Conservation (phyloP, 2,888 invertebrate species). For the Thyatira batis region DNA sequence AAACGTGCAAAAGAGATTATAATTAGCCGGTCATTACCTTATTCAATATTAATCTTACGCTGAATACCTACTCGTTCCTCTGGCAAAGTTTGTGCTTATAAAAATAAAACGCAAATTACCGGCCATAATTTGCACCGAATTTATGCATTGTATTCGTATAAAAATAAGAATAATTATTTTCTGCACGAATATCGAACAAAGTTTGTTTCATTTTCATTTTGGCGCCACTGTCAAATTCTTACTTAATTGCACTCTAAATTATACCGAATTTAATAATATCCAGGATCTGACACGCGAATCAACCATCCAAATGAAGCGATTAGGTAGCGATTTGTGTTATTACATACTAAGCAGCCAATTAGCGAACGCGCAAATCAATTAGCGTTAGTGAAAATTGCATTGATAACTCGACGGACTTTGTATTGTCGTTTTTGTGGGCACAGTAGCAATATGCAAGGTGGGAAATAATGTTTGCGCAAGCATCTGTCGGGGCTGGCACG, state of each 20-base stretch:
- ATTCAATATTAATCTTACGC: neutral
- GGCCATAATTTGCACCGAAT: neutral
- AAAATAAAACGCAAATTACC: neutral
- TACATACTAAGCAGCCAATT: constrained; percentile 9
- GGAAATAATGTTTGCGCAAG: constrained; percentile 52
- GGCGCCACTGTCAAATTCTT: neutral
- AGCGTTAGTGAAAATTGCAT: constrained; percentile 17
- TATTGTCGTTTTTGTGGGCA: neutral
- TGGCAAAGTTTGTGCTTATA: neutral
- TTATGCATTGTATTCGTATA: too few relatives aligned
- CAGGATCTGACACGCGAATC: neutral
- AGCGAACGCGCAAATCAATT: constrained; percentile 11
- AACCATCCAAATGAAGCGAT: neutral
- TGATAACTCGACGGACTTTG: neutral
- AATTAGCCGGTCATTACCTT: neutral
- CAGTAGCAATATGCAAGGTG: constrained; percentile 18
- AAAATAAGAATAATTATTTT: neutral
- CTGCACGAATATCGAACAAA: neutral
- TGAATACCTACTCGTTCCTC: neutral
- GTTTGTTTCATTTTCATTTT: too few relatives aligned
- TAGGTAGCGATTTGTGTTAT: neutral
- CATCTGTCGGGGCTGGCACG: constrained; percentile 36
- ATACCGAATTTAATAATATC: neutral
- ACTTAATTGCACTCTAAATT: neutral
- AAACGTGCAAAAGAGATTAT: neutral